Evolutionary conservation across 2,797 vertebrate genomes (phyloP), one percentile per base, ranked within the genome.

Genomic region (Catostomus latipinnis): DNA sequence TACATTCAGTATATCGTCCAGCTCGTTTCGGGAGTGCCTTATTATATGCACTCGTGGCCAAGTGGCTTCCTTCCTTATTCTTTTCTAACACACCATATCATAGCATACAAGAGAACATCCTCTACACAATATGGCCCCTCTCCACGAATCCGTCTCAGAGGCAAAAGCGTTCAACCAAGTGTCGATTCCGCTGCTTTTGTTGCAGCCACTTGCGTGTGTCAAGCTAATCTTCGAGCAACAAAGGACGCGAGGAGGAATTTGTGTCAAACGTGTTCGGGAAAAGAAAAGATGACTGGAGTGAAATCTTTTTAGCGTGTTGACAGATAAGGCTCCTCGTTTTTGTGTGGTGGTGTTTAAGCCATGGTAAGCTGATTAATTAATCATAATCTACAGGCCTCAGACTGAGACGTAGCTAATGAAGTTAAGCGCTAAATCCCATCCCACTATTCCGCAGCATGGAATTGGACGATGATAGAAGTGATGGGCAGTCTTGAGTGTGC

Each of bases 301-400:
- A 92, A 92, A 93, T 92, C 91, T 89, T 93, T 93, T 92, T 91
- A 93, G 91, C 90, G 90, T 92, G 93, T 93, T 93, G 93, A 92
- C 91, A 92, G 92, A 95, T 94, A 92, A 94, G 88, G 85, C 91
- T 91, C 90, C 88, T 90, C 91, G 88, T 91, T 92, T 83, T 52
- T 92, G 90, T 91, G 89, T 90, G 92, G 89, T 87, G 90, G 87
- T 89, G 81, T 91, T 91, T 93, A 94, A 94, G 89, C 91, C 91
- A 90, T 83, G 88, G 89, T 95, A 94, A 95, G 92, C 93, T 92
- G 88, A 92, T 94, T 94, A 94, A 95, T 95, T 95, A 93, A 92
- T 91, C 91, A 90, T 94, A 94, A 94, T 95, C 93, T 94, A 93
- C 90, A 91, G 89, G 90, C 92, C 90, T 90, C 92, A 92, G 92